A percentile compares a stretch with the other conserved stretches of the same genome.
Evolutionary conservation across 2,113 vertebrate species (phyloP).

Genomic region (Siniperca chuatsi): DNA sequence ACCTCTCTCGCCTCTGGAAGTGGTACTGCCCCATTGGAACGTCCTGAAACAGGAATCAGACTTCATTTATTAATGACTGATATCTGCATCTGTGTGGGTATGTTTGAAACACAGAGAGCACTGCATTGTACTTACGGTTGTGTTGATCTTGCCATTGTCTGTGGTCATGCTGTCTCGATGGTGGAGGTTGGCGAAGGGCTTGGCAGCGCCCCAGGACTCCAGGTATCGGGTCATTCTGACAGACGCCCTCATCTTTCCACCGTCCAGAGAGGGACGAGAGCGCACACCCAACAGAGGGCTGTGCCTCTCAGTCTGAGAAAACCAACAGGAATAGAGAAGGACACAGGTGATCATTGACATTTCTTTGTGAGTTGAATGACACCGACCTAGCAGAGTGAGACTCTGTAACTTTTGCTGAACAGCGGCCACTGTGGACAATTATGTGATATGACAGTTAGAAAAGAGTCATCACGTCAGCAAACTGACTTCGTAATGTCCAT

Average conservation of each 20-base stretch:
- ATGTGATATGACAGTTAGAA: neutral
- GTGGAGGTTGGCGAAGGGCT: conserved; percentile 97
- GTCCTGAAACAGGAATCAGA: conserved; percentile 83
- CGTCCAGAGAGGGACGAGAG: conserved; percentile 89
- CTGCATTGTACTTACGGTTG: conserved; percentile 84
- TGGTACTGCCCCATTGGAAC: conserved; percentile 95
- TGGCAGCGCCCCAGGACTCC: conserved; percentile 99
- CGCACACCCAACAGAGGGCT: conserved; percentile 91
- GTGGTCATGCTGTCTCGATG: conserved; percentile 98
- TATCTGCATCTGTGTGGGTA: neutral
- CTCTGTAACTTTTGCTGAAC: too few relatives aligned
- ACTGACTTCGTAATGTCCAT: neutral
- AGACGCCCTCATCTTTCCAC: conserved; percentile 96
- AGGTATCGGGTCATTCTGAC: conserved; percentile 98
- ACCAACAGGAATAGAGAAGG: neutral
- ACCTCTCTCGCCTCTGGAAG: conserved; percentile 96
- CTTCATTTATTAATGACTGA: too few relatives aligned
- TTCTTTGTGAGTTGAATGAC: neutral
- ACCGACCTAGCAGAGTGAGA: neutral
- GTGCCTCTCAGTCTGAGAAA: conserved; percentile 89
- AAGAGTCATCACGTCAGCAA: neutral
- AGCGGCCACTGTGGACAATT: neutral
- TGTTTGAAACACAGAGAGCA: neutral
- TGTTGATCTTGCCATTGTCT: conserved; percentile 97
- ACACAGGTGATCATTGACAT: neutral